Evolutionary conservation across 2,113 vertebrate genomes (phyloP).

Genomic region (Morone chrysops): DNA sequence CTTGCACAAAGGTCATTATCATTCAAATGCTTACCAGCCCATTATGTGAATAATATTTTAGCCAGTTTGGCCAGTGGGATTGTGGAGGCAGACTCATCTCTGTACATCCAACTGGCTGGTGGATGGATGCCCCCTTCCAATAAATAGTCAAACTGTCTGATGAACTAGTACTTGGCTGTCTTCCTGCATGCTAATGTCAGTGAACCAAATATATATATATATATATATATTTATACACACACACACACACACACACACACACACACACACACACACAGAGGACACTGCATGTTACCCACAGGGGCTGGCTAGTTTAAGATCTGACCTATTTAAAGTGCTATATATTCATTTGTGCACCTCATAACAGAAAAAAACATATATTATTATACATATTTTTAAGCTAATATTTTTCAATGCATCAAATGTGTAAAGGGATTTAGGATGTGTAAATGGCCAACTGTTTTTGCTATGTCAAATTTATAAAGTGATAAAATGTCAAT

Average conservation of each 20-base stretch:
- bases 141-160: neutral
- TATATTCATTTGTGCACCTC: neutral
- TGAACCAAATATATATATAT: neutral
- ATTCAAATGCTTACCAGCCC: constrained; percentile 7
- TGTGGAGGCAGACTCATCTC: constrained; percentile 20
- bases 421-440: neutral
- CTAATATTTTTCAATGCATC: neutral
- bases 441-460: neutral
- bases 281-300: neutral
- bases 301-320: neutral
- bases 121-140: neutral
- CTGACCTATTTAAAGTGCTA: neutral
- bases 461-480: neutral
- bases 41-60: constrained; percentile 4
- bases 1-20: constrained; percentile 28
- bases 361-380: neutral
- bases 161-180: neutral
- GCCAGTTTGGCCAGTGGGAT: neutral
- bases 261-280: too few species aligned
- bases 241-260: too few species aligned
- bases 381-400: neutral
- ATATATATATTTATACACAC: too few species aligned
- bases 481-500: neutral
- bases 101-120: neutral
- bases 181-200: neutral